These are phyloP conservation scores for Abrostola triplasia DNA, from an alignment of 2,888 invertebrate genomes.

Conservation along the genomic window DNA sequence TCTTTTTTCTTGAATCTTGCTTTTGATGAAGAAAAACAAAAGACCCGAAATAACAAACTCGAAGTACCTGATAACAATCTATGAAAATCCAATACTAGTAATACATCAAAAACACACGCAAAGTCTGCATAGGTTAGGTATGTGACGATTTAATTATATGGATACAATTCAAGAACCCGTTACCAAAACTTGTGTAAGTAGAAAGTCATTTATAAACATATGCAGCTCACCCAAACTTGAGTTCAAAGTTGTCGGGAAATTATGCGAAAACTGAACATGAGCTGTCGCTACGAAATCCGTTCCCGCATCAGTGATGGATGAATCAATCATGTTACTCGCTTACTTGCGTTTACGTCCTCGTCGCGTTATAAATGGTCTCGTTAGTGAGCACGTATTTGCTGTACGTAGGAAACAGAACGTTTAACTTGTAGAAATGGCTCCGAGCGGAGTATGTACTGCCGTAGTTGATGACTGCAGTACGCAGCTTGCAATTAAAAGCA, in stretches of 20 bases:
- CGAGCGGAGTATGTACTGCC: not conserved
- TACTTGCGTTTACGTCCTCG: slow-evolving; percentile 43
- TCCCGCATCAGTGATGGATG: slow-evolving; percentile 32
- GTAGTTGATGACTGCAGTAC: not conserved
- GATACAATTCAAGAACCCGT: not conserved
- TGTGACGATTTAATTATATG: no score
- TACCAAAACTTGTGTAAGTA: no score
- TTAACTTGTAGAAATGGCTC: not conserved
- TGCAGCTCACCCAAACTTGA: not conserved
- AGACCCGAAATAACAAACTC: no score
- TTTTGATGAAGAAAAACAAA: no score
- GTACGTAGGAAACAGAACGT: slow-evolving; percentile 7
- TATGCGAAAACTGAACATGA: slow-evolving; percentile 18
- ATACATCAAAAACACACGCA: no score
- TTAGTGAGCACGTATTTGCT: slow-evolving; percentile 27
- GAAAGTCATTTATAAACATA: not conserved
- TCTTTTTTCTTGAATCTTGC: no score
- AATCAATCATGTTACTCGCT: slow-evolving; percentile 47
- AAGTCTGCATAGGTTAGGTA: no score
- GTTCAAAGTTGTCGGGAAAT: slow-evolving; percentile 12
- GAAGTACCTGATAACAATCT: no score
- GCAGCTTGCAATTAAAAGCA: not conserved
- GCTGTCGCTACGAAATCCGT: slow-evolving; percentile 32
- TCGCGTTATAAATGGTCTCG: slow-evolving; percentile 44
- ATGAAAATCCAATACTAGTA: no score